Conservation (phyloP, 2,113 vertebrate genomes). For the Rhinoderma darwinii region DNA sequence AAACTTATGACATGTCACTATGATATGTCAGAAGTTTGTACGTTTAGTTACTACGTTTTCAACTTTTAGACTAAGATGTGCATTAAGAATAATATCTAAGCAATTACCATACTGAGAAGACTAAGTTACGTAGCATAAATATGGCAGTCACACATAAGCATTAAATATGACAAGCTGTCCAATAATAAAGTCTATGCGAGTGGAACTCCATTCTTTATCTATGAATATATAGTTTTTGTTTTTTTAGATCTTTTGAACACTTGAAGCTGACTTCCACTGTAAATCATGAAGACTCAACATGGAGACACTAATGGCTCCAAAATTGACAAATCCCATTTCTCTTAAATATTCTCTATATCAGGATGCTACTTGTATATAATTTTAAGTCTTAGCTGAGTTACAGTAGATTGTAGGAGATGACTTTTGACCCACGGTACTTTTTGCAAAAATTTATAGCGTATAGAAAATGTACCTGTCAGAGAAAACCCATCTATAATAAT, state of each 20-base stretch:
- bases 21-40: too few species aligned
- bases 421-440: not conserved
- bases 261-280: not conserved
- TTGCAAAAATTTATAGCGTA: constrained; percentile 37
- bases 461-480: constrained; percentile 60
- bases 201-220: not conserved
- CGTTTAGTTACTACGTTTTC: not conserved
- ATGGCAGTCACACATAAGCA: not conserved
- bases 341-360: not conserved
- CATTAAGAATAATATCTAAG: not conserved
- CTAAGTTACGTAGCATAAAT: not conserved
- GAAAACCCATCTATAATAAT: constrained; percentile 56
- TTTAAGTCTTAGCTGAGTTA: not conserved
- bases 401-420: not conserved
- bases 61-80: not conserved
- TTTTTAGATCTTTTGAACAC: too few species aligned
- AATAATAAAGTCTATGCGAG: not conserved
- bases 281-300: not conserved
- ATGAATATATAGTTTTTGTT: not conserved
- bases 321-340: not conserved
- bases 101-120: not conserved
- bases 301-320: not conserved
- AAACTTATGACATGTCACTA: too few species aligned
- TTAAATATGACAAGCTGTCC: not conserved
- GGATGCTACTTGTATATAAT: not conserved